phyloP scores from a whole-genome alignment of 2,797 vertebrate species.

The Discoglossus pictus region DNA sequence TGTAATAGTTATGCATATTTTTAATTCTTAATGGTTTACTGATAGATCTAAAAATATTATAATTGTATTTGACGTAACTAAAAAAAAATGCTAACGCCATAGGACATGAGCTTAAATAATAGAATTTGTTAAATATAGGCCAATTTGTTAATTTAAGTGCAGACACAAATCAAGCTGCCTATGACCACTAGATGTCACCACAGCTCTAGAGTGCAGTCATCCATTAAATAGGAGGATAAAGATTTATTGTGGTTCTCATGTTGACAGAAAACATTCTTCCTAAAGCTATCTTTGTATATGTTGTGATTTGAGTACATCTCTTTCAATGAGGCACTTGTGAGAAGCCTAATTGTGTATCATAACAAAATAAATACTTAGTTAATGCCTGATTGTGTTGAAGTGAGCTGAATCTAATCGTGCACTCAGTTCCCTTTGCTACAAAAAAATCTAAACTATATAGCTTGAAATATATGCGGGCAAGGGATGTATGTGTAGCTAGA shows the following conservation, averaged over 20 bases:
- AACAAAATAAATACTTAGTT: neutral
- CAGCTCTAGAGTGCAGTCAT: slow-evolving; percentile 50
- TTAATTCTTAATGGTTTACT: too few species aligned
- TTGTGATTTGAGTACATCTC: neutral
- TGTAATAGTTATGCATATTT: too few species aligned
- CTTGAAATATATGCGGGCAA: too few species aligned
- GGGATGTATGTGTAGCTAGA: too few species aligned
- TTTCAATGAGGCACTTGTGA: neutral
- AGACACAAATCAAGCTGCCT: slow-evolving; percentile 6
- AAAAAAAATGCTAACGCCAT: too few species aligned
- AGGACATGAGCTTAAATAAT: slow-evolving; percentile 1
- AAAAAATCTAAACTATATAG: too few species aligned
- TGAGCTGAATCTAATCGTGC: too few species aligned
- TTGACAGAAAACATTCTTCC: neutral
- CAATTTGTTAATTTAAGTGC: neutral
- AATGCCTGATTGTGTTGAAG: too few species aligned
- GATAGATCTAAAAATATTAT: too few species aligned
- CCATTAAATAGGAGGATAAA: neutral
- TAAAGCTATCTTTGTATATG: neutral
- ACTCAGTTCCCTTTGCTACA: too few species aligned
- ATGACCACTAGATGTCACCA: slow-evolving; percentile 70
- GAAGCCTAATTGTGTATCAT: neutral
- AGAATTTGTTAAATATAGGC: neutral
- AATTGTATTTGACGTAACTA: too few species aligned
- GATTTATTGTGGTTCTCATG: slow-evolving; percentile 1